Evolutionary conservation across 2,888 invertebrate species (phyloP).

Genomic region (Melolontha melolontha): DNA sequence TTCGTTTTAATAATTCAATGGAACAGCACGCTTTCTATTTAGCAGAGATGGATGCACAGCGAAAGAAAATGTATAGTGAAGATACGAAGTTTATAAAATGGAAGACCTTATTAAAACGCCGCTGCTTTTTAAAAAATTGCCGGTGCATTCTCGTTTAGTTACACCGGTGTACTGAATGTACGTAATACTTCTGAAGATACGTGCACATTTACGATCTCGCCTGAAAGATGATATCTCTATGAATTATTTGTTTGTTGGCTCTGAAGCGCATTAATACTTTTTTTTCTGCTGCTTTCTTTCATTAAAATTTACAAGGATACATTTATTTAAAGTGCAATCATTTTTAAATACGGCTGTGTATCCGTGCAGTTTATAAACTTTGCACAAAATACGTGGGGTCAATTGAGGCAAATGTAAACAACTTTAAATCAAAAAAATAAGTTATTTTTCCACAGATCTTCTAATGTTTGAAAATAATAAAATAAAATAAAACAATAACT

Average conservation of each 20-base stretch:
- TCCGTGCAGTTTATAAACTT: no score
- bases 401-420: no score
- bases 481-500: no score
- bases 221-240: constrained; percentile 23
- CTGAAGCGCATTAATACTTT: constrained; percentile 26
- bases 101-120: background rate
- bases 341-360: constrained; percentile 17
- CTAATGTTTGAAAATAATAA: no score
- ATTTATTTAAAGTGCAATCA: constrained; percentile 5
- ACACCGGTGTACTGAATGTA: constrained; percentile 11
- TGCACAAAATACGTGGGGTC: no score
- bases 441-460: no score
- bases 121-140: constrained; percentile 2
- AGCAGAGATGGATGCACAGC: background rate
- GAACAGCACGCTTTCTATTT: constrained; percentile 10
- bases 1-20: constrained; percentile 26
- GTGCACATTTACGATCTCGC: constrained; percentile 21
- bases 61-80: constrained; percentile 1
- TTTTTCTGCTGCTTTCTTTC: constrained; percentile 16
- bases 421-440: no score
- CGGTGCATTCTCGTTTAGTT: constrained; percentile 20
- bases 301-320: constrained; percentile 18
- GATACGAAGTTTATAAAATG: constrained; percentile 2
- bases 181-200: constrained; percentile 24
- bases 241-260: constrained; percentile 21